Percentiles rank a stretch among this genome's conserved stretches.
Evolutionary conservation across 2,888 invertebrate genomes (phyloP).

Genomic region (Harpagoxenus sublaevis): DNA sequence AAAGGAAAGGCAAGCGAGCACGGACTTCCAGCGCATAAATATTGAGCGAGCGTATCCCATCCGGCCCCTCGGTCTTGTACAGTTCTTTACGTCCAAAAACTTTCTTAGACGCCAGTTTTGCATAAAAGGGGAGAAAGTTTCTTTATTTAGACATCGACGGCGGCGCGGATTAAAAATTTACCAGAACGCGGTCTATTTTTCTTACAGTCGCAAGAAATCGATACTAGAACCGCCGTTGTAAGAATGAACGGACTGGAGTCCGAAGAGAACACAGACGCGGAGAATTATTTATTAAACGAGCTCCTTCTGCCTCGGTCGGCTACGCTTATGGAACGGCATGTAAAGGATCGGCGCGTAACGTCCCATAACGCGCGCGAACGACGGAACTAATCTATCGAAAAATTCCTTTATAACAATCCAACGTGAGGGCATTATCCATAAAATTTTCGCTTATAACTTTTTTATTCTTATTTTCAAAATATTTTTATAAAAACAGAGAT

Average conservation of each 20-base stretch:
- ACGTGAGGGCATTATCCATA: conserved; percentile 1
- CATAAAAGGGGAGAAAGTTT: conserved; percentile 68
- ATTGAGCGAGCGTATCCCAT: conserved; percentile 70
- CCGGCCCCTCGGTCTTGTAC: conserved; percentile 59
- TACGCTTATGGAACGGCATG: conserved; percentile 41
- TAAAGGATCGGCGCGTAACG: conserved; percentile 36
- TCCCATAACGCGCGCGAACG: conserved; percentile 42
- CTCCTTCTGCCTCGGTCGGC: conserved; percentile 5
- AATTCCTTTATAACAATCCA: conserved; percentile 41
- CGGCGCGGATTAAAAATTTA: conserved; percentile 69
- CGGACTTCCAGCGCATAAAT: conserved; percentile 67
- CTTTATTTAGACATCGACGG: conserved; percentile 71
- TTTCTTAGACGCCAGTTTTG: conserved; percentile 70
- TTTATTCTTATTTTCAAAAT: not conserved
- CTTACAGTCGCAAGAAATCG: conserved; percentile 50
- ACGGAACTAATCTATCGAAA: conserved; percentile 49
- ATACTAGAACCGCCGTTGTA: conserved; percentile 32
- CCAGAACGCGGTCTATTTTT: conserved; percentile 53
- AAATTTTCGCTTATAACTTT: not conserved
- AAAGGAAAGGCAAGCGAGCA: conserved; percentile 54
- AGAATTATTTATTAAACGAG: conserved; percentile 59
- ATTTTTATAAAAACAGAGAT: not conserved
- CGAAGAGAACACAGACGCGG: conserved; percentile 23
- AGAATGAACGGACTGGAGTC: conserved; percentile 43
- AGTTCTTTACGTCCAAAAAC: conserved; percentile 69